These are phyloP conservation scores for Pterocles burchelli DNA, from an alignment of 2,113 vertebrate species.

Conservation along the genomic window DNA sequence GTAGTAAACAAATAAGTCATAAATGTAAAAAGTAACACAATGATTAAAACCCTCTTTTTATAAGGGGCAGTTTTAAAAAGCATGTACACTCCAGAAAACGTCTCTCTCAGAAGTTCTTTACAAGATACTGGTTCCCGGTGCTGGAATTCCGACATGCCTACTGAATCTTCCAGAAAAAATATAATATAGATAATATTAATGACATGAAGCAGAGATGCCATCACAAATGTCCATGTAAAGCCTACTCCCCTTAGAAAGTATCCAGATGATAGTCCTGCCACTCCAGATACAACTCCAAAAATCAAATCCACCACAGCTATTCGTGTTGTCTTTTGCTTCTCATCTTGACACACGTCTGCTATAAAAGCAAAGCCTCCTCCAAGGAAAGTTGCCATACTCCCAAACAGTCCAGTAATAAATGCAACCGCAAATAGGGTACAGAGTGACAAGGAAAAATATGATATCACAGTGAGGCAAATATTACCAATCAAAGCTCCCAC, in stretches of 20 bases:
- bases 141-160: slow-evolving; percentile 50
- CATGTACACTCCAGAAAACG: slow-evolving; percentile 77
- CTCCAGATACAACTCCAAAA: slow-evolving; percentile 85
- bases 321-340: slow-evolving; percentile 84
- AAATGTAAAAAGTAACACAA: slow-evolving; percentile 81
- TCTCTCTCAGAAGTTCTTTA: slow-evolving; percentile 67
- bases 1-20: slow-evolving; percentile 78
- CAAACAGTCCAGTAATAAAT: slow-evolving; percentile 83
- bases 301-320: slow-evolving; percentile 91
- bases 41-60: slow-evolving; percentile 71
- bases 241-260: slow-evolving; percentile 86
- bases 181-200: slow-evolving; percentile 82
- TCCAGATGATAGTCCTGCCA: slow-evolving; percentile 86
- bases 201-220: slow-evolving; percentile 67
- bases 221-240: slow-evolving; percentile 88
- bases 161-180: slow-evolving; percentile 86
- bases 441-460: slow-evolving; percentile 83
- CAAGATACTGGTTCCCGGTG: slow-evolving; percentile 33
- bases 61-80: slow-evolving; percentile 79
- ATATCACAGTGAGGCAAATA: slow-evolving; percentile 74
- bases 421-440: slow-evolving; percentile 81
- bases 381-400: slow-evolving; percentile 85
- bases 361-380: slow-evolving; percentile 91
- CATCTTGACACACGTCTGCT: slow-evolving; percentile 83
- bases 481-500: slow-evolving; percentile 78